These are phyloP conservation scores for Polypedilum pembai DNA, from an alignment of 1,140 invertebrate genomes.

Conservation along the genomic window DNA sequence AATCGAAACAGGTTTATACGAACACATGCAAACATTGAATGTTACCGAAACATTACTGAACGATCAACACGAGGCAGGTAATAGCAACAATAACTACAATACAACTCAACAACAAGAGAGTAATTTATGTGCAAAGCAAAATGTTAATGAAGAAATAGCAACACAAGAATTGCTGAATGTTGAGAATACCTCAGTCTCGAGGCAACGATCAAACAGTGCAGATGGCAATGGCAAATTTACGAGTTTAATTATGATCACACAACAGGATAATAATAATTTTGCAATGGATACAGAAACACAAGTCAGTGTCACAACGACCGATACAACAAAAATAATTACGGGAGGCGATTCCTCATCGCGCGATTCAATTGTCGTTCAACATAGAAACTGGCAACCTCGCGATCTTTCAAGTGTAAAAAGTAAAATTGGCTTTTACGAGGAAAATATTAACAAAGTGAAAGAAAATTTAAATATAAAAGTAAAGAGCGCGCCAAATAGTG, in stretches of 20 bases:
- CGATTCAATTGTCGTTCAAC: constrained; percentile 47
- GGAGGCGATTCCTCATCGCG: constrained; percentile 35
- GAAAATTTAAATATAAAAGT: constrained; percentile 3
- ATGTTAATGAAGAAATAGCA: constrained; percentile 11
- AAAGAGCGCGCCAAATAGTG: not conserved
- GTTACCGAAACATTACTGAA: not conserved
- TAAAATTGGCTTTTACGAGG: constrained; percentile 23
- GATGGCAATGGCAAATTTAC: constrained; percentile 55
- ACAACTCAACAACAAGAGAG: constrained; percentile 33
- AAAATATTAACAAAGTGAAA: constrained; percentile 22
- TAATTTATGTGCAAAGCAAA: constrained; percentile 32
- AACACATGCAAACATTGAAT: not conserved
- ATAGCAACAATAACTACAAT: constrained; percentile 31
- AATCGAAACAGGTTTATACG: not conserved
- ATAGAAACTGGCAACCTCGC: constrained; percentile 44
- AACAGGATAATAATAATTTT: constrained; percentile 45
- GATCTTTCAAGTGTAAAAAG: constrained; percentile 35
- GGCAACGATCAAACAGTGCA: constrained; percentile 42
- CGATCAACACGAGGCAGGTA: constrained; percentile 32
- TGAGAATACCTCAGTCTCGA: constrained; percentile 36
- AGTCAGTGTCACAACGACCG: constrained; percentile 62
- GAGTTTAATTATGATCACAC: constrained; percentile 79
- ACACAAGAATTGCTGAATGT: constrained; percentile 25
- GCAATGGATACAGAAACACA: constrained; percentile 44
- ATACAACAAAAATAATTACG: constrained; percentile 61